Evolutionary conservation across 1,140 invertebrate species (phyloP).

Genomic region (Dendroctonus valens): DNA sequence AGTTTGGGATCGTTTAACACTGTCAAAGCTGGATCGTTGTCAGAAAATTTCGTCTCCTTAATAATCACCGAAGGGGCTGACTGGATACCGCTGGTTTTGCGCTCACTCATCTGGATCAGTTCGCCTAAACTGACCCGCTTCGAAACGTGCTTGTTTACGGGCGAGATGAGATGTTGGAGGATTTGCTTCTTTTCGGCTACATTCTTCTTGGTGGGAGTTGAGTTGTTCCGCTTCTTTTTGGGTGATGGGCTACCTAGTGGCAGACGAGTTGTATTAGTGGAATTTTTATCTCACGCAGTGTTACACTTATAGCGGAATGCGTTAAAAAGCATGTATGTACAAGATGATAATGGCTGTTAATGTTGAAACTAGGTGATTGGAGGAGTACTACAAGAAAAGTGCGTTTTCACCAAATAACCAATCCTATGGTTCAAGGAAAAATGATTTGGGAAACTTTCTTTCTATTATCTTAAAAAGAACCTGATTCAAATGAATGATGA

Average conservation of each 20-base stretch:
- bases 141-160: conserved; percentile 51
- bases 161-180: conserved; percentile 66
- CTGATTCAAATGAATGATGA: no score
- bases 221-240: conserved; percentile 70
- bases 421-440: not conserved
- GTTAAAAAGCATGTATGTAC: no score
- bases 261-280: not conserved
- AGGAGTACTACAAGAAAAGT: conserved; percentile 29
- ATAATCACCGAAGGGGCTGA: conserved; percentile 31
- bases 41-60: conserved; percentile 59
- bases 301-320: no score
- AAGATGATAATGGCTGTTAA: no score
- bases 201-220: conserved; percentile 66
- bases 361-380: no score
- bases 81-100: conserved; percentile 46
- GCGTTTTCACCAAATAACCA: conserved; percentile 3
- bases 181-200: conserved; percentile 73
- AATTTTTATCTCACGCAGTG: no score
- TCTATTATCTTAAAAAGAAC: no score
- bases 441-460: no score
- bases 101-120: conserved; percentile 66
- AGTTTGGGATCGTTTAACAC: conserved; percentile 62
- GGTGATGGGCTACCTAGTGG: conserved; percentile 65
- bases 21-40: conserved; percentile 52
- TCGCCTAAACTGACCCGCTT: conserved; percentile 65